phyloP scores from a whole-genome alignment of 2,797 vertebrate genomes.

The Melopsittacus undulatus region DNA sequence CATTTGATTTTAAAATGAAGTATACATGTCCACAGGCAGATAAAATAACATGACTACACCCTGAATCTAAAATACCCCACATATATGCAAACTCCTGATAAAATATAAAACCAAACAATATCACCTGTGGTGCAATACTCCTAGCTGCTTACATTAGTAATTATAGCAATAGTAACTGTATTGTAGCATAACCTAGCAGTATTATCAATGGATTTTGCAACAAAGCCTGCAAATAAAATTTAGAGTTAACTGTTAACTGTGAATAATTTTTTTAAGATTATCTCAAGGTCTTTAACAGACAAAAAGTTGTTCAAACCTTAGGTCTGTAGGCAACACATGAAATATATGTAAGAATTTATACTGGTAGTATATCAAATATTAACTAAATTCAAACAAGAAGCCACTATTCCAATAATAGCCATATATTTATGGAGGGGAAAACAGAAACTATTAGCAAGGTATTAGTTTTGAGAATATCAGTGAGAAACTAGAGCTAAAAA shows the following conservation, averaged over 20 bases:
- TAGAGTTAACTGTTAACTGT: background rate
- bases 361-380: background rate
- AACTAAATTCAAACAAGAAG: background rate
- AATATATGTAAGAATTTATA: background rate
- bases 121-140: background rate
- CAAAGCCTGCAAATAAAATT: background rate
- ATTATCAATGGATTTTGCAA: background rate
- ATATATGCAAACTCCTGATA: background rate
- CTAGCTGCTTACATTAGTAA: background rate
- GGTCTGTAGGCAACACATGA: background rate
- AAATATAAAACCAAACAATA: background rate
- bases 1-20: rapidly evolving
- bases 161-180: background rate
- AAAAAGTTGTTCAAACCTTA: background rate
- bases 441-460: background rate
- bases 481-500: background rate
- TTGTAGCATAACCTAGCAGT: background rate
- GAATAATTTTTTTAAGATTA: background rate
- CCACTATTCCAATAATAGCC: background rate
- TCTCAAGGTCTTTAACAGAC: background rate
- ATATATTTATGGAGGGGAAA: background rate
- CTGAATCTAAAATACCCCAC: background rate
- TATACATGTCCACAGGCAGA: background rate
- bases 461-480: background rate
- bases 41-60: background rate